Evolutionary conservation across 1,140 invertebrate species (phyloP).

Genomic region (Caenorhabditis remanei): DNA sequence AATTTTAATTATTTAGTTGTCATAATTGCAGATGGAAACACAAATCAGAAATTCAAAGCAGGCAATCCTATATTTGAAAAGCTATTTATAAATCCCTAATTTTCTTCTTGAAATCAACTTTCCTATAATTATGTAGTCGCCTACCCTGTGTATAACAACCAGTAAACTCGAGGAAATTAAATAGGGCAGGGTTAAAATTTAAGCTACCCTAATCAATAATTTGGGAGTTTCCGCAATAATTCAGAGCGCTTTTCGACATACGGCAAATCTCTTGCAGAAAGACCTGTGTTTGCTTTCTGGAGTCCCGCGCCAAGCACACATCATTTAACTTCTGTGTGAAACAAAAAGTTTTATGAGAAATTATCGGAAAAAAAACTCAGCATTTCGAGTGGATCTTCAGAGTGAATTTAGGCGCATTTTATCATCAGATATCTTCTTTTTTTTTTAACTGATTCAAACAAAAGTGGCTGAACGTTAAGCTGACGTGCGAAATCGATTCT

Average conservation of each 20-base stretch:
- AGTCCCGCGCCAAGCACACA: conserved; percentile 27
- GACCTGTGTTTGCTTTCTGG: conserved; percentile 2
- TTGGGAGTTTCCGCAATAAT: background rate
- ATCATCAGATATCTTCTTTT: no score
- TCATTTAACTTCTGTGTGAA: background rate
- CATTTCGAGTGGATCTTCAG: background rate
- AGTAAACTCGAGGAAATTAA: background rate
- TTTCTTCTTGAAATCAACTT: background rate
- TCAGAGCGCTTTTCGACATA: background rate
- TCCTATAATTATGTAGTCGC: background rate
- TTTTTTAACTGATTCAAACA: no score
- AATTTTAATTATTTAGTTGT: background rate
- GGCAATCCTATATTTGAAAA: no score
- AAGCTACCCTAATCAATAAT: conserved; percentile 14
- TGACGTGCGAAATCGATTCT: no score
- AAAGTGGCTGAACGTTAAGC: no score
- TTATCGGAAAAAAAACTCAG: background rate
- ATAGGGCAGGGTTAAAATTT: background rate
- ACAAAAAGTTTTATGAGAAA: conserved; percentile 3
- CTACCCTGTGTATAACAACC: background rate
- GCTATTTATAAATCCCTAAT: no score
- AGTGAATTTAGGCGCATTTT: no score
- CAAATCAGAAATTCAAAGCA: no score
- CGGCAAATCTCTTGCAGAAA: conserved; percentile 43
- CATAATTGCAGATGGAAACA: background rate